phyloP scores from a whole-genome alignment of 2,113 vertebrate species.

The Engraulis encrasicolus region DNA sequence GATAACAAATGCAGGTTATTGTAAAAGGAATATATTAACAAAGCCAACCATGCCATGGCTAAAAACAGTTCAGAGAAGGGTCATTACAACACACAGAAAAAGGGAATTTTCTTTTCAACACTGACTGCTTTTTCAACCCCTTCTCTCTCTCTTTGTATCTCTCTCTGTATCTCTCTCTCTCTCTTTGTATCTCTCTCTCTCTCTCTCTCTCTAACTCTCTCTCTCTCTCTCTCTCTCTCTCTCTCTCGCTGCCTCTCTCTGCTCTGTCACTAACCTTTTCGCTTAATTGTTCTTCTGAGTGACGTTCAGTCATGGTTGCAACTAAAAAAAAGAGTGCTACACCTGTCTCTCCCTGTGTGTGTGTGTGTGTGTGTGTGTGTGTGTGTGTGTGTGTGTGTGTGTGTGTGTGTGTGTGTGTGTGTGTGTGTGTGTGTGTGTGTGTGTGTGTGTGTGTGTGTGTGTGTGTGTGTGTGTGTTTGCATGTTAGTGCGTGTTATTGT shows the following conservation, averaged over 20 bases:
- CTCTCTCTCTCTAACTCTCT: neutral
- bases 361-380: neutral
- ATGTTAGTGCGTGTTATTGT: neutral
- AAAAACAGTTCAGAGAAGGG: neutral
- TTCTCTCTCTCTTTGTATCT: neutral
- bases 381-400: neutral
- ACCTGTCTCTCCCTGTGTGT: neutral
- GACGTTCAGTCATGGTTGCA: neutral
- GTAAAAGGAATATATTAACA: too few relatives aligned
- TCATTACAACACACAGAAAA: neutral
- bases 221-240: neutral
- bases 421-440: neutral
- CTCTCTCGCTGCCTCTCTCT: neutral
- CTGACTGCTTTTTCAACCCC: too few relatives aligned
- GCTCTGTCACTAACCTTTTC: neutral
- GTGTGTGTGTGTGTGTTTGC: conserved; percentile 2
- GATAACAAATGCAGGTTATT: too few relatives aligned
- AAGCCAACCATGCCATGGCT: neutral
- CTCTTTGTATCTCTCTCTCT: neutral
- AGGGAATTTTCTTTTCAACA: too few relatives aligned
- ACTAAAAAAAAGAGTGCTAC: neutral
- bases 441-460: neutral
- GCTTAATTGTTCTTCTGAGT: neutral
- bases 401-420: neutral
- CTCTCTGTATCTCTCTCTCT: neutral